phyloP scores from a whole-genome alignment of 2,888 invertebrate genomes.

The Campaea margaritaria region DNA sequence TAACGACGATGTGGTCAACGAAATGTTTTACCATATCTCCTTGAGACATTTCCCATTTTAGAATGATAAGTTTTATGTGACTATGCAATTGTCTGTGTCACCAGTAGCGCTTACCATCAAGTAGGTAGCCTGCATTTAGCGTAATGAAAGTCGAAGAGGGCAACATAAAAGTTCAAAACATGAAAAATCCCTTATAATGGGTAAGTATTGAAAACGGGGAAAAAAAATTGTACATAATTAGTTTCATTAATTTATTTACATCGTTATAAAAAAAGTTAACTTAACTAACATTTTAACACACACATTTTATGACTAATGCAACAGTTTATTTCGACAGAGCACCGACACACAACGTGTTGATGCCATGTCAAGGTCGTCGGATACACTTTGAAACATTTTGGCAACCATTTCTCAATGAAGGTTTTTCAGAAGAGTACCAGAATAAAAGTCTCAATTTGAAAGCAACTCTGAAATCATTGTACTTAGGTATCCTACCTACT shows the following conservation, averaged over 20 bases:
- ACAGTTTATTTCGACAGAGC: constrained; percentile 70
- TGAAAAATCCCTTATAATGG: too few relatives aligned
- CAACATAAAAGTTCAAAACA: too few relatives aligned
- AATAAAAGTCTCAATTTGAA: constrained; percentile 15
- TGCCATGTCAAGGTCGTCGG: constrained; percentile 70
- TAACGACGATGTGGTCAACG: too few relatives aligned
- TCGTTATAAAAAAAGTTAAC: constrained; percentile 58
- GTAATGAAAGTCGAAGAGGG: too few relatives aligned
- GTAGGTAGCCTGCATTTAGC: too few relatives aligned
- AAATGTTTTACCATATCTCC: too few relatives aligned
- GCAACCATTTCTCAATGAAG: constrained; percentile 56
- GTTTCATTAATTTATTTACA: constrained; percentile 68
- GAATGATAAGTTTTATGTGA: neutral
- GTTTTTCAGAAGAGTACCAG: constrained; percentile 10
- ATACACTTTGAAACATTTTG: constrained; percentile 63
- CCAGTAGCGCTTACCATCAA: too few relatives aligned
- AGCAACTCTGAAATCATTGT: constrained; percentile 12
- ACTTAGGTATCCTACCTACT: too few relatives aligned
- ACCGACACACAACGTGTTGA: constrained; percentile 64
- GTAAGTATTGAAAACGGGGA: too few relatives aligned
- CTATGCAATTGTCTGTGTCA: neutral
- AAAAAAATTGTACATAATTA: too few relatives aligned
- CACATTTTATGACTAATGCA: constrained; percentile 64
- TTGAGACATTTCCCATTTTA: too few relatives aligned
- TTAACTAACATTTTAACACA: constrained; percentile 64